Evolutionary conservation across 2,888 invertebrate genomes (phyloP), one percentile per base, ranked within the genome.

Genomic region (Apodemia duryi): DNA sequence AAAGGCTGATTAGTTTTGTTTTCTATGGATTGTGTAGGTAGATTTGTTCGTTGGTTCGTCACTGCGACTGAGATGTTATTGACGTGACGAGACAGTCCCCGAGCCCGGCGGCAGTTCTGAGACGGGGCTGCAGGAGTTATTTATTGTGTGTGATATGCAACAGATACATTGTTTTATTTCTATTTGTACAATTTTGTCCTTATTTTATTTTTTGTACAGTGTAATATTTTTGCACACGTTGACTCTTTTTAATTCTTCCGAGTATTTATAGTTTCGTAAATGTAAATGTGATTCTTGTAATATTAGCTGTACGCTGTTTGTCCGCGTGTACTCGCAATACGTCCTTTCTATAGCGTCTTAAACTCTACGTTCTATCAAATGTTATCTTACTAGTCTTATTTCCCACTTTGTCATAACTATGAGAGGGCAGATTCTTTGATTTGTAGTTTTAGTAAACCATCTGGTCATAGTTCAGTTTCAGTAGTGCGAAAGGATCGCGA

Each of bases 1-100:
- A 82, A 89, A 89, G 88, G 86, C 88, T 88, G 88, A 88, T 84
- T 84, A 84, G 83, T 69, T 68, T 68, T 84, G 82, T 69, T 29
- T 57, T 65, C 60, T 63, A 21, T 60, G 61, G 67, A 41, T 54
- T 63, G 65, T 64, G 64, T 63, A 65, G 38, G 52, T 62, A 65
- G 65, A 67, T 57, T 32, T 61, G 63, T 61, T 54, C 46, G 64
- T 61, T 35, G 57, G 63, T 57, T 66, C 67, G 72, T 70, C 73
- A 68, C 70, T 64, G 67, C 72, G 74, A 74, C 74, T 74, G 74
- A 75, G 69, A 60, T 69, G 65, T 68, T 70, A 67, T 65, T 67
- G 65, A 65, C 61, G 68, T 68, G 68, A 68, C 67, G 61, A 62
- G n/a, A 49, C 60, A 54, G 21, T 62, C 46, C 52, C 46, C 65